Evolutionary conservation across 2,797 vertebrate species (phyloP), one percentile per base, ranked within the genome.

Genomic region (Platyrinchus mystaceus): DNA sequence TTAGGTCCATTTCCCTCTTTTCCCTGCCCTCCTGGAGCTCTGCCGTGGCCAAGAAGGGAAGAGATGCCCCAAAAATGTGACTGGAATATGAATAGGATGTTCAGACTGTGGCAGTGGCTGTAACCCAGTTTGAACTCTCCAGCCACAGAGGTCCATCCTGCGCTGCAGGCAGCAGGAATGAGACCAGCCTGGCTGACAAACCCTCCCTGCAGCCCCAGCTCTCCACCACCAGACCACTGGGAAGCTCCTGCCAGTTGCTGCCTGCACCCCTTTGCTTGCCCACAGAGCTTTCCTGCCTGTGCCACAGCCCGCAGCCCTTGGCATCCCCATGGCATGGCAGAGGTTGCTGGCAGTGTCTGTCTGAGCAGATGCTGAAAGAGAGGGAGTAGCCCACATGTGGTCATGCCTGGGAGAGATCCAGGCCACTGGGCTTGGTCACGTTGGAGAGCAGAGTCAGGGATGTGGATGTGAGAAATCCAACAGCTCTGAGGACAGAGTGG

Each of bases 101-200:
- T 91, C 87, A 85, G 79, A 49, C 84, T 91, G 79, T 62, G 6
- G 85, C 76, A 90, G 79, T 0, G 6, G 34, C 94, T 94, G 44
- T 92, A 74, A 93, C 84, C 84, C 90, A 91, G 82, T 69, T 41
- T 94, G 89, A 95, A 91, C 82, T 70, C 82, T 70, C 13, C 27
- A 60, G 84, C 22, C 34, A 5, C 10, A 6, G 58, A 77, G 66
- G 59, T 71, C 60, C 10, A 1, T 56, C 71, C 63, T 0, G 2
- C 2, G 5, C 56, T 86, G 90, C 66, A 69, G 80, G 55, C 83
- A 74, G 69, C 52, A 46, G 60, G 56, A 53, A 43, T 0, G 0
- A 49, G 6, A 16, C 60, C 73, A 88, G 37, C 28, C 24, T 2
- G 1, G 63, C 59, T 62, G 67, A 41, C 63, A 52, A 21, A 5